A percentile compares a stretch with the other conserved stretches of the same genome.
Evolutionary conservation across 2,888 invertebrate species (phyloP).

Genomic region (Frankliniella intonsa): DNA sequence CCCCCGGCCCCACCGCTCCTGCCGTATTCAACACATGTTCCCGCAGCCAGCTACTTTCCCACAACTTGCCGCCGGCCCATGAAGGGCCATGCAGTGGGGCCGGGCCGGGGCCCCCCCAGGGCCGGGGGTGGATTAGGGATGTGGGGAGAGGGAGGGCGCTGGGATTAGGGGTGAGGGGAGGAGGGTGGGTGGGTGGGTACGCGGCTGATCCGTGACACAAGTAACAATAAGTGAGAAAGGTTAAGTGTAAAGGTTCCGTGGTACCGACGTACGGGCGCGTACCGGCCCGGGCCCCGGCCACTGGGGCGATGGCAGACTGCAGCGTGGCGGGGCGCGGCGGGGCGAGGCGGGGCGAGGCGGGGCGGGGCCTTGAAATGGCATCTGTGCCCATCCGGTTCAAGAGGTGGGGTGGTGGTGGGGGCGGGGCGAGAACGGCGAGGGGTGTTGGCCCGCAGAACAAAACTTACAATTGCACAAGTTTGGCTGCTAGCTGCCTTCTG

Average conservation of each 20-base stretch:
- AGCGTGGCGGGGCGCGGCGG: too few species aligned
- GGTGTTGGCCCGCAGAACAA: not conserved
- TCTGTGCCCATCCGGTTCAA: too few species aligned
- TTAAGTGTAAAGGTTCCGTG: too few species aligned
- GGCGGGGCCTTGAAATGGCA: too few species aligned
- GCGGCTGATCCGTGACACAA: too few species aligned
- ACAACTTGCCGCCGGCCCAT: conserved; percentile 21
- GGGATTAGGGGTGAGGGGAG: not conserved
- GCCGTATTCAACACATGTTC: conserved; percentile 22
- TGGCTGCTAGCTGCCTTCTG: not conserved
- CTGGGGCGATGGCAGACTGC: too few species aligned
- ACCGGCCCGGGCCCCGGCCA: too few species aligned
- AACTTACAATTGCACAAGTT: conserved; percentile 19
- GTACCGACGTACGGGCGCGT: too few species aligned
- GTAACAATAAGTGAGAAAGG: too few species aligned
- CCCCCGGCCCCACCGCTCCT: not conserved
- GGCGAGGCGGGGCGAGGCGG: too few species aligned
- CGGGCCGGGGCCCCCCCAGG: too few species aligned
- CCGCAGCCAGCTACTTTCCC: conserved; percentile 21
- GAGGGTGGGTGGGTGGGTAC: too few species aligned
- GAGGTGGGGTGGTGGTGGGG: not conserved
- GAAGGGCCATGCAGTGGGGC: not conserved
- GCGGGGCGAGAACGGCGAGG: not conserved
- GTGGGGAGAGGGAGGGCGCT: not conserved
- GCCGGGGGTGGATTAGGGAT: not conserved